These are phyloP conservation scores for Camponotus vicinus DNA, from an alignment of 1,140 invertebrate genomes.

Conservation along the genomic window DNA sequence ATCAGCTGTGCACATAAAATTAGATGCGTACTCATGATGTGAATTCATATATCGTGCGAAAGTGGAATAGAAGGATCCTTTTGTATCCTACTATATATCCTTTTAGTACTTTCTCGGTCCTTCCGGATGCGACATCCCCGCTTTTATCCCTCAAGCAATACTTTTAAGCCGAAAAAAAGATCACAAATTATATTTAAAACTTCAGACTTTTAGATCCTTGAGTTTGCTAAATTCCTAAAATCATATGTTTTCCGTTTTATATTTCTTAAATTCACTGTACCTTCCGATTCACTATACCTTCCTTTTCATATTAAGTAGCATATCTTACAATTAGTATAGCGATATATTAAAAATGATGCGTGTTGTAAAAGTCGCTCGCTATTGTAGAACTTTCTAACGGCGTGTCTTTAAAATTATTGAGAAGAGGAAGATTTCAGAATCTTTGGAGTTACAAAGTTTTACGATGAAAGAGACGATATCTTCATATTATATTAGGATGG, in stretches of 20 bases:
- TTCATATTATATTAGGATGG: neutral
- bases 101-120: slow-evolving; percentile 41
- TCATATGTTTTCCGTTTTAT: neutral
- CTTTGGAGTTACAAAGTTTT: slow-evolving; percentile 18
- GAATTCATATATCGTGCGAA: neutral
- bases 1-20: slow-evolving; percentile 84
- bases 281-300: neutral
- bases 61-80: neutral
- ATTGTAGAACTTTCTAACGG: neutral
- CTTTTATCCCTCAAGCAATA: slow-evolving; percentile 48
- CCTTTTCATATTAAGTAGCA: slow-evolving; percentile 1
- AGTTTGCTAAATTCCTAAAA: neutral
- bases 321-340: slow-evolving; percentile 20
- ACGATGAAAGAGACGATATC: slow-evolving; percentile 16
- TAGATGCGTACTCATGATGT: slow-evolving; percentile 11
- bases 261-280: neutral
- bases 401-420: neutral
- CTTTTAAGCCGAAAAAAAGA: slow-evolving; percentile 1
- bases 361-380: neutral
- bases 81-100: slow-evolving; percentile 32
- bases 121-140: slow-evolving; percentile 40
- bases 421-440: neutral
- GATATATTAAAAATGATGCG: neutral
- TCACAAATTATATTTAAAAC: neutral
- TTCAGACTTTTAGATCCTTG: neutral